Percentiles rank a stretch among this genome's conserved stretches.
Evolutionary conservation across 2,113 vertebrate species (phyloP).

Genomic region (Acrocephalus arundinaceus): DNA sequence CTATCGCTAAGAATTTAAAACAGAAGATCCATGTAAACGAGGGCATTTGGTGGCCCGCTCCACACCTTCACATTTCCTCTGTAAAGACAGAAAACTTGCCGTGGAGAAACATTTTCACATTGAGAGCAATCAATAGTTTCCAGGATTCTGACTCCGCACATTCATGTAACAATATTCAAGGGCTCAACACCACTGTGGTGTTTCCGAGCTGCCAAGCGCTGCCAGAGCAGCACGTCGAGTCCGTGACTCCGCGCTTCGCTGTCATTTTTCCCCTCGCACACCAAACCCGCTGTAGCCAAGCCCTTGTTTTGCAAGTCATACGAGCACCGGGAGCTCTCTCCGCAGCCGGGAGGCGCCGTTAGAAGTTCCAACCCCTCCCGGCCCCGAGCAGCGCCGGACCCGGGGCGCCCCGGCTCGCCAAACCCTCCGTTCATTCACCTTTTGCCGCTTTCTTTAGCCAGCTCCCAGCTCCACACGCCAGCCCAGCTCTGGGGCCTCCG

Average conservation of each 20-base stretch:
- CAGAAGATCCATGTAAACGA: background rate
- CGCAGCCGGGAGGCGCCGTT: background rate
- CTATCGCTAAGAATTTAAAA: fast-evolving
- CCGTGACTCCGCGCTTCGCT: fast-evolving
- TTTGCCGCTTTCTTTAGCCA: fast-evolving
- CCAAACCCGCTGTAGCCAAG: fast-evolving
- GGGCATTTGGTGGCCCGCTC: fast-evolving
- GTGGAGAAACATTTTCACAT: fast-evolving
- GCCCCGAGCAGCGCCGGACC: fast-evolving
- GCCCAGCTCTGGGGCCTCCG: background rate
- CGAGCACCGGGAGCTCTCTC: background rate
- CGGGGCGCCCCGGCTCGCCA: background rate
- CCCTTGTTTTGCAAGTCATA: conserved; percentile 18
- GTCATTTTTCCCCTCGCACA: fast-evolving
- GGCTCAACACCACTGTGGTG: fast-evolving
- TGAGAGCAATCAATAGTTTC: fast-evolving
- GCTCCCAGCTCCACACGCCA: background rate
- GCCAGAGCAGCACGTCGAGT: background rate
- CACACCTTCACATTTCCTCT: fast-evolving
- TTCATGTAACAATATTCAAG: fast-evolving
- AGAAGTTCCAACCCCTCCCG: background rate
- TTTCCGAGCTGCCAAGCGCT: fast-evolving
- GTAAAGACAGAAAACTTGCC: background rate
- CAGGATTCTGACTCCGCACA: background rate
- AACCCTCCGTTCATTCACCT: background rate